Evolutionary conservation across 2,888 invertebrate genomes (phyloP), one percentile per base, ranked within the genome.

Genomic region (Pherbina coryleti): DNA sequence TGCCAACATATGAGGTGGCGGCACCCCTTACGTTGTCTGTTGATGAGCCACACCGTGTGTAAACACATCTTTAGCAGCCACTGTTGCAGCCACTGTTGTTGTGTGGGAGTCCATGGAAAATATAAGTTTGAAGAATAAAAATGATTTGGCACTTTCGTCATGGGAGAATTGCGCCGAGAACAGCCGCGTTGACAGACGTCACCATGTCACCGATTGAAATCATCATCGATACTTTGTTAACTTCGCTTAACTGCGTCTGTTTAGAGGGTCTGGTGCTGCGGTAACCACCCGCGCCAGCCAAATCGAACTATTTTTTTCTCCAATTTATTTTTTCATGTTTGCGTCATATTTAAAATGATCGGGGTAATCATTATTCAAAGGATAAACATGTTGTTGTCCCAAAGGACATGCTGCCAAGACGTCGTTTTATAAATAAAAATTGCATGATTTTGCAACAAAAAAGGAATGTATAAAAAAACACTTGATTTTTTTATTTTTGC

Each of bases 71-170:
- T 3, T 60, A 28, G 22, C 28, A 60, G 25, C 60, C 19, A 37
- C 34, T 17, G 64, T 1, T 17, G 64, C 19, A 1, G 64, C 37
- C 2, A n/a, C 64, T 34, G 3, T 64, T 25, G 2, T 9, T 31
- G 3, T 37, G 70, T 37, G 37, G 28, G 57, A 34, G 31, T 17
- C n/a, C 5, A 17, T 14, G 51, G 34, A 31, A 31, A 28, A 28
- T 17, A 55, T 17, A 31, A 73, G 34, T 44, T n/a, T 72, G 22
- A 76, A 57, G 19, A 74, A 73, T 82, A 85, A 86, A 85, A 86
- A 86, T 85, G 85, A 85, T 86, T 85, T 86, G 85, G 83, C 83
- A 82, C 85, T 86, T 85, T 86, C 83, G 85, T 85, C 82, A 85
- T 82, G 83, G 81, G 67, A 67, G 67, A 67, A 67, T 37, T 9